phyloP scores from a whole-genome alignment of 2,888 invertebrate species.

The Acanthosepion esculentum region DNA sequence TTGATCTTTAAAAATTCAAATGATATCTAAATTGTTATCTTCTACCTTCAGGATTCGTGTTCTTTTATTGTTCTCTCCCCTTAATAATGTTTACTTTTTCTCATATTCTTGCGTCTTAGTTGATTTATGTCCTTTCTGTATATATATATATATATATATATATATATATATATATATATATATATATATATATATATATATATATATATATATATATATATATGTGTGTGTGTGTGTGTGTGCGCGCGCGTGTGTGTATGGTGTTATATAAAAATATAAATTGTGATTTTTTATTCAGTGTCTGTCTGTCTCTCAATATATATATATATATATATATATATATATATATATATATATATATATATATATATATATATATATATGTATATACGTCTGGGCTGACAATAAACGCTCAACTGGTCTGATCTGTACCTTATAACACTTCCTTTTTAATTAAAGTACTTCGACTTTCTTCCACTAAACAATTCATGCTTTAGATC shows the following conservation, averaged over 20 bases:
- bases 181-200: background rate
- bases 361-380: background rate
- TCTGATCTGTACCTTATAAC: background rate
- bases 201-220: too few species aligned
- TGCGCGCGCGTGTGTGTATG: background rate
- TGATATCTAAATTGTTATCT: too few species aligned
- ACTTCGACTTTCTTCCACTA: background rate
- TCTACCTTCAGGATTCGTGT: too few species aligned
- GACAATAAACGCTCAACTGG: background rate
- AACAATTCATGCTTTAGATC: background rate
- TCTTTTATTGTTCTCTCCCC: background rate
- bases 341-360: too few species aligned
- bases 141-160: slow-evolving; percentile 3
- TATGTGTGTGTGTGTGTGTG: background rate
- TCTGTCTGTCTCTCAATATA: background rate
- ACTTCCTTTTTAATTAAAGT: background rate
- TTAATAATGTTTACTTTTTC: background rate
- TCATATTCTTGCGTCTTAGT: too few species aligned
- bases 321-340: background rate
- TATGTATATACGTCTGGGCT: background rate
- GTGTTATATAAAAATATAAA: too few species aligned
- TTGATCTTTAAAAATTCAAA: too few species aligned
- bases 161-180: slow-evolving; percentile 5
- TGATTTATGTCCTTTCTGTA: background rate
- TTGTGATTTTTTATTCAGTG: too few species aligned